These are phyloP conservation scores for Eptesicus fuscus DNA, from an alignment of 2,113 vertebrate species.

Conservation along the genomic window DNA sequence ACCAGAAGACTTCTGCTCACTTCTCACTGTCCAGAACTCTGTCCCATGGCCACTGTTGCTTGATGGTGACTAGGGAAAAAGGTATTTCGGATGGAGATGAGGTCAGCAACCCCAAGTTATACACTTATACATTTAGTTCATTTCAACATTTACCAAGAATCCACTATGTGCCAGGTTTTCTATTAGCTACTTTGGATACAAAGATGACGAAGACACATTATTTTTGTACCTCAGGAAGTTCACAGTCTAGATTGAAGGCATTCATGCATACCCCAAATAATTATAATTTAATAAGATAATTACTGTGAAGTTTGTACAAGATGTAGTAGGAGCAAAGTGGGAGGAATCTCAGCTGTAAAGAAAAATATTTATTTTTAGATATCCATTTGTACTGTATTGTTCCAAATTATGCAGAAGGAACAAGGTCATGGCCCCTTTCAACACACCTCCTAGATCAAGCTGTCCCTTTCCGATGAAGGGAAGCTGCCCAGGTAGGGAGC, in stretches of 20 bases:
- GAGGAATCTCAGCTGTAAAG: neutral
- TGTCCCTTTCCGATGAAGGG: neutral
- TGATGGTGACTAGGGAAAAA: neutral
- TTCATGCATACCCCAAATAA: neutral
- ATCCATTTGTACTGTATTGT: neutral
- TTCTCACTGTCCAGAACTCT: neutral
- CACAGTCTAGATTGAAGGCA: neutral
- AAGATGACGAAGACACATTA: neutral
- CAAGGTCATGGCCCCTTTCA: neutral
- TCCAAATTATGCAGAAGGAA: neutral
- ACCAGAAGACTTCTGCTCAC: neutral
- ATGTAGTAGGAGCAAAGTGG: neutral
- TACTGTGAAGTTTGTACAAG: neutral
- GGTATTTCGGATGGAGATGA: neutral
- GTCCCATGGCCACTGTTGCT: neutral
- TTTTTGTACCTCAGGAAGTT: neutral
- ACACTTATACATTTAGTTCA: neutral
- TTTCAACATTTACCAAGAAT: neutral
- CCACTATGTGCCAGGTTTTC: neutral
- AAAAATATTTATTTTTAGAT: slow-evolving; percentile 4
- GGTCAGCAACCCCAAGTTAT: neutral
- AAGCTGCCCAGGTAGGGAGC: neutral
- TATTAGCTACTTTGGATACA: neutral
- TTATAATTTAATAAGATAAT: neutral
- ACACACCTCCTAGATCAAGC: neutral